A percentile compares a stretch with the other conserved stretches of the same genome.
Conservation (phyloP, 2,888 invertebrate species). For the Oxycera nigricornis region DNA sequence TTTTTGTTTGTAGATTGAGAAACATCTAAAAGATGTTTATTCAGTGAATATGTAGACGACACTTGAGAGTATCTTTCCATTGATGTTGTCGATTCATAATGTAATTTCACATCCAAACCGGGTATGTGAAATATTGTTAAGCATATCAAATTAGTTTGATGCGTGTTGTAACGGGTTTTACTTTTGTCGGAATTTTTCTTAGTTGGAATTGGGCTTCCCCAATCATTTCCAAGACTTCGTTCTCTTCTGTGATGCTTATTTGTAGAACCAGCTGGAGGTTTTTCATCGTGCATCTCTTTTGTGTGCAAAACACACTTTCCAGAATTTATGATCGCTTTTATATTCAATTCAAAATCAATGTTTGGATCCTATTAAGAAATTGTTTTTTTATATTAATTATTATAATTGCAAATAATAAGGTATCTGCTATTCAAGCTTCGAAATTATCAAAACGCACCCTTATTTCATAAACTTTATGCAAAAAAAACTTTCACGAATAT, state of each 20-base stretch:
- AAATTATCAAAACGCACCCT: too few species aligned
- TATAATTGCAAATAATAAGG: too few species aligned
- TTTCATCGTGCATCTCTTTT: constrained; percentile 71
- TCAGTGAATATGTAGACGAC: neutral
- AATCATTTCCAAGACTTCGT: constrained; percentile 61
- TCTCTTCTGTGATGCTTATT: constrained; percentile 59
- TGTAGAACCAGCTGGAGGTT: constrained; percentile 71
- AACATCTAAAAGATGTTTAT: constrained; percentile 55
- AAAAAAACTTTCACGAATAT: too few species aligned
- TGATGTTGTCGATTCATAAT: constrained; percentile 79
- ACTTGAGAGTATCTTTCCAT: constrained; percentile 63
- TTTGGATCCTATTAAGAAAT: constrained; percentile 79
- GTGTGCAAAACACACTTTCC: constrained; percentile 97
- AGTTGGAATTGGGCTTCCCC: constrained; percentile 65
- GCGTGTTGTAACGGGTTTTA: constrained; percentile 60
- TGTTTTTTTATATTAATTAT: too few species aligned
- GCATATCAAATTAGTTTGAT: constrained; percentile 70
- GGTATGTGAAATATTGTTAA: constrained; percentile 90
- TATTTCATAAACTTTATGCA: too few species aligned
- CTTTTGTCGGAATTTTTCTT: constrained; percentile 60
- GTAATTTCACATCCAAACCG: constrained; percentile 87
- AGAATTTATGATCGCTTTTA: constrained; percentile 94
- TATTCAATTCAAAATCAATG: constrained; percentile 94
- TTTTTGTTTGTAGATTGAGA: constrained; percentile 61
- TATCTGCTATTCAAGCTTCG: too few species aligned